Evolutionary conservation across 2,797 vertebrate genomes (phyloP), one percentile per base, ranked within the genome.

Genomic region (Helicolenus hilgendorfi): DNA sequence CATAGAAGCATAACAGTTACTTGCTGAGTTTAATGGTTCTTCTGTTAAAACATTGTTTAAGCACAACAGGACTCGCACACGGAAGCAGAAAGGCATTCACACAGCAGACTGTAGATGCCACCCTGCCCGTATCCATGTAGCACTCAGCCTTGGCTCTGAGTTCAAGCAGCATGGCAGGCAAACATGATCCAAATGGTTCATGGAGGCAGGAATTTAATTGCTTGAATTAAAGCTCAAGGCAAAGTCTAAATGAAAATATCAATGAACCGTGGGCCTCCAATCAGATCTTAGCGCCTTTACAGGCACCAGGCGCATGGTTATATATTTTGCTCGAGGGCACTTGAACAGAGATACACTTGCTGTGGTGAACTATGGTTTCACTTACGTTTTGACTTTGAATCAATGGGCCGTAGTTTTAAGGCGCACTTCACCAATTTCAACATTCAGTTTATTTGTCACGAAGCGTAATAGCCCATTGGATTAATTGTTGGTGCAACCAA

Each of bases 161-260:
- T 72, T 72, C 38, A 62, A 59, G 68, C 71, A 68, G 70, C 78
- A 4, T 11, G 73, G 22, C 41, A 68, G 69, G 58, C 45, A 70
- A 70, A 76, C 79, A 53, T 14, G 27, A 70, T 72, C 69, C 33
- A 63, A 69, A 33, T 58, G 60, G 14, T 59, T 76, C 49, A 55
- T 5, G 20, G 56, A 79, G 49, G 70, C 3, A 49, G 58, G 18
- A 27, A 64, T 72, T 84, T 22, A 74, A 77, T 20, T 45, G 63
- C 15, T 77, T 70, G 4, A 82, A 79, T 86, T 84, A 63, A 84
- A 83, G 80, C 82, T 81, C 73, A 35, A 22, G 31, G 68, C 72
- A 4, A 71, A 73, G 72, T 77, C n/a, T 56, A 36, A 86, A 84
- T 76, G 53, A 81, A 83, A 75, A 68, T 55, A 58, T 10, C 64